These are phyloP conservation scores for Sardinella longiceps DNA, from an alignment of 2,797 vertebrate species.

Conservation along the genomic window DNA sequence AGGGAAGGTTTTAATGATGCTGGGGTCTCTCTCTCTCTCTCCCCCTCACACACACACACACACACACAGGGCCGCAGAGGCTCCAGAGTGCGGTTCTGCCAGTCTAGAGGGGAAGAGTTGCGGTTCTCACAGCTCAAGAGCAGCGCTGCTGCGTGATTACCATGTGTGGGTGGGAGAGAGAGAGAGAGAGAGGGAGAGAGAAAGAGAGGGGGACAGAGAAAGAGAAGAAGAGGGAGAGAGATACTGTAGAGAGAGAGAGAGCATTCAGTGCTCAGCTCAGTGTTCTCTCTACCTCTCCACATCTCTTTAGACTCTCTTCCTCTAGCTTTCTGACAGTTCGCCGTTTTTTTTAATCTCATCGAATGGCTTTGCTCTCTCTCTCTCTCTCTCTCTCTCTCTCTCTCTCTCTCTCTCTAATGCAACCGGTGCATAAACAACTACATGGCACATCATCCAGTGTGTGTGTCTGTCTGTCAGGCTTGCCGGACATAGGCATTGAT, in stretches of 20 bases:
- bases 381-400: not conserved
- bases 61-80: not conserved
- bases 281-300: not conserved
- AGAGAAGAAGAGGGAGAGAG: too few relatives aligned
- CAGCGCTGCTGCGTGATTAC: not conserved
- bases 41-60: not conserved
- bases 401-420: not conserved
- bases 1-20: not conserved
- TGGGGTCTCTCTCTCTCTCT: not conserved
- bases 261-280: not conserved
- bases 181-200: too few relatives aligned
- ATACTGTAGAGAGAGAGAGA: too few relatives aligned
- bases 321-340: not conserved
- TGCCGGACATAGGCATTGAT: not conserved
- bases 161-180: conserved; percentile 15
- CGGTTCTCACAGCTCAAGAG: not conserved
- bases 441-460: not conserved
- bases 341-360: not conserved
- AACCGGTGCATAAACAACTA: not conserved
- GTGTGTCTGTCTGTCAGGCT: not conserved
- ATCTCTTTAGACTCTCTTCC: not conserved
- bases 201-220: too few relatives aligned
- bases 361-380: too few relatives aligned
- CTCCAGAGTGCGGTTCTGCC: not conserved
- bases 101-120: not conserved